Conservation (phyloP, 2,888 invertebrate genomes). For the Rhagium mordax region DNA sequence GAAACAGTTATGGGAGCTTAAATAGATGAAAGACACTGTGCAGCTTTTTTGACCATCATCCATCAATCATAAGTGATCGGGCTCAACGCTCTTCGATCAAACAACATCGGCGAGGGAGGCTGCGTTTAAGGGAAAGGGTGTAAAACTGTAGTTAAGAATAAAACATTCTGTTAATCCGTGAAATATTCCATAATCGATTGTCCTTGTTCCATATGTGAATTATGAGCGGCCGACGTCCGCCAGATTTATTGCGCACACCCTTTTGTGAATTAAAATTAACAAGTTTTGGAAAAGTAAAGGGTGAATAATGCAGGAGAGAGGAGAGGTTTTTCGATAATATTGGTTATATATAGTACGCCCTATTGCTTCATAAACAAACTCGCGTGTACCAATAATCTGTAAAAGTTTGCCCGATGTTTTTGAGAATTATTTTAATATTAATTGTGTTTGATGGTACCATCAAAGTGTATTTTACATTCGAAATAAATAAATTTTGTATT, state of each 20-base stretch:
- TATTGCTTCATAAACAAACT: too few species aligned
- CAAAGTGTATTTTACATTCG: too few species aligned
- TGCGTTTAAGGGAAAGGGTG: slow-evolving; percentile 53
- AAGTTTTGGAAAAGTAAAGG: slow-evolving; percentile 12
- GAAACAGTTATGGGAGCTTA: slow-evolving; percentile 32
- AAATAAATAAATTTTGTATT: too few species aligned
- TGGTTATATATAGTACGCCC: too few species aligned
- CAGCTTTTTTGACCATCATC: slow-evolving; percentile 48
- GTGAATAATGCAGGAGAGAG: not conserved
- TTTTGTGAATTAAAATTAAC: slow-evolving; percentile 22
- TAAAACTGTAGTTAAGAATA: slow-evolving; percentile 50
- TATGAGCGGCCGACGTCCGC: slow-evolving; percentile 32
- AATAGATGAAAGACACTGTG: slow-evolving; percentile 31
- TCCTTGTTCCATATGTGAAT: slow-evolving; percentile 49
- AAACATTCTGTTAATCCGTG: slow-evolving; percentile 58
- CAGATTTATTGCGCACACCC: slow-evolving; percentile 17
- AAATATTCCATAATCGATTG: slow-evolving; percentile 59
- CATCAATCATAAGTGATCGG: slow-evolving; percentile 57
- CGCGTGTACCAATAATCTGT: too few species aligned
- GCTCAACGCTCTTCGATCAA: slow-evolving; percentile 55
- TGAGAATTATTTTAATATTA: too few species aligned
- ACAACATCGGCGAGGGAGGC: slow-evolving; percentile 54
- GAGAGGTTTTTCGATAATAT: too few species aligned
- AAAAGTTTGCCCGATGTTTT: not conserved
- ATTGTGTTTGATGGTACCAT: too few species aligned